Evolutionary conservation across 2,113 vertebrate genomes (phyloP), one percentile per base, ranked within the genome.

Genomic region (Corythoichthys haematopterus): DNA sequence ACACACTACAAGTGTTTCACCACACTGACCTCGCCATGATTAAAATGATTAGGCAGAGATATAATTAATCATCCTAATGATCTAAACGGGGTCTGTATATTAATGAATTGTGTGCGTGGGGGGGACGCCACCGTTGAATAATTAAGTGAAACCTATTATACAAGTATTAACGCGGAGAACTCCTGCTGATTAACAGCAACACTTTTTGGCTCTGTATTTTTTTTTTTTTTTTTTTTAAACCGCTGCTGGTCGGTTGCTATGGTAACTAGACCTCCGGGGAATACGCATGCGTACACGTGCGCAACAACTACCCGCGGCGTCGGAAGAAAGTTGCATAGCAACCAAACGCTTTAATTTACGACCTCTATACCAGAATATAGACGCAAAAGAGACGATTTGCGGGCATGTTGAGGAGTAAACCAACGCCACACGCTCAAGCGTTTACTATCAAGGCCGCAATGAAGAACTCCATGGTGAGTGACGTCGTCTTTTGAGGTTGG

Each of bases 381-480:
- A 14, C 5, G 2, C 0, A 36, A 36, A 15, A 15, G 1, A 43
- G 33, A 36, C 33, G 55, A 57, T 13, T 55, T 2, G 55, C 36
- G 12, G 55, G 35, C 53, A 83, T 85, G 69, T 71, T 4, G 40
- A 84, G 50, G 72, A 65, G 35, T 3, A 71, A 50, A 36, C 65
- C 2, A 11, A 65, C 83, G 43, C n/a, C 84, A 5, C 84, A 68
- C 61, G 71, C 88, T 0, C 65, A 82, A 38, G 90, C 84, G 16
- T 91, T 92, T 73, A 89, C 90, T 1, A 55, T 87, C 7, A 89
- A 82, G 70, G 80, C 91, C 52, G 80, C 65, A 0, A 88, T 91
- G 87, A 91, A 84, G 76, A 91, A 89, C 82, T 77, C 81, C 0
- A 81, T 86, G 88, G 91, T 92, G 74, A 90, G 91, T 84, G 4